Evolutionary conservation across 2,113 vertebrate genomes (phyloP).

Genomic region (Orcinus orca): DNA sequence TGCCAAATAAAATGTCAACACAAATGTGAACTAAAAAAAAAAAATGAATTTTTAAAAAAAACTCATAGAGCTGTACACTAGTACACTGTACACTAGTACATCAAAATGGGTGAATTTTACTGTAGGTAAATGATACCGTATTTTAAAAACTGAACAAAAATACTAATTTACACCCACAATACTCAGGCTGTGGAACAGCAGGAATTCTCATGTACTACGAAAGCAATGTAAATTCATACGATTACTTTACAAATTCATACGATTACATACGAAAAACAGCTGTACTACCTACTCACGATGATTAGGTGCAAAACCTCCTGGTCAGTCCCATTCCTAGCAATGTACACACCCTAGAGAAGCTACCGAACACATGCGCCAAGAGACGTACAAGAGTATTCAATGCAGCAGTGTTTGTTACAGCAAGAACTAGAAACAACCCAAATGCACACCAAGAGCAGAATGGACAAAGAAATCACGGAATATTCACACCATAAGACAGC

Average conservation of each 20-base stretch:
- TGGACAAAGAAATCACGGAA: not conserved
- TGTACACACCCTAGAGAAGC: not conserved
- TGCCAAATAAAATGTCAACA: constrained; percentile 82
- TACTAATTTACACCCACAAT: not conserved
- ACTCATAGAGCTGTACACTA: not conserved
- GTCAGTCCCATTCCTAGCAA: not conserved
- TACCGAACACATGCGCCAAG: not conserved
- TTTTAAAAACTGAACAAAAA: not conserved
- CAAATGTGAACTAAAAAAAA: not conserved
- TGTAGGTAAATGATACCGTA: not conserved
- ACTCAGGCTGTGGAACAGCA: not conserved
- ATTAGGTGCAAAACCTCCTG: not conserved
- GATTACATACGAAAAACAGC: not conserved
- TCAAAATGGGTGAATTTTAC: not conserved
- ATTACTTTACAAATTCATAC: not conserved
- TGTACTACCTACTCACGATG: not conserved
- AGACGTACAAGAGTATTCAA: not conserved
- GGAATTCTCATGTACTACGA: not conserved
- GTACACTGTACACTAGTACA: not conserved
- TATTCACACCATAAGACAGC: not conserved
- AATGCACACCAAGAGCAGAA: not conserved
- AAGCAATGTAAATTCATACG: not conserved
- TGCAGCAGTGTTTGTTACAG: not conserved
- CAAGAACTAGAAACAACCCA: not conserved
- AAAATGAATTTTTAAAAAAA: not conserved